These are phyloP conservation scores for Pteromalus puparum DNA, from an alignment of 1,140 invertebrate genomes.

Conservation along the genomic window DNA sequence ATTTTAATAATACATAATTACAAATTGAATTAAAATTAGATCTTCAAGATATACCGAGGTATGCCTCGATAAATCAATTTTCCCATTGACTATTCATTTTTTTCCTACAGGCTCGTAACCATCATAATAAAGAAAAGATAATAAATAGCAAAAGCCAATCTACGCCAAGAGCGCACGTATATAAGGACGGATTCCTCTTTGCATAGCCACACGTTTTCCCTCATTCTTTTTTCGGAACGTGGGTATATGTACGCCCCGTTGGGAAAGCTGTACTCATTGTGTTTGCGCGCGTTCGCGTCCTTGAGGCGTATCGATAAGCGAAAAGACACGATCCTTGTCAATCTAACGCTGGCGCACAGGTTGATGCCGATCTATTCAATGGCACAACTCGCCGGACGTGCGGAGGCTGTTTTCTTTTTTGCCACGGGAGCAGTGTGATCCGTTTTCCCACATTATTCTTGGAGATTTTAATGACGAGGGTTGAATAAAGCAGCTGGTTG, in stretches of 20 bases:
- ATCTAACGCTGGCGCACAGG: neutral
- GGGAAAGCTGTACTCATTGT: neutral
- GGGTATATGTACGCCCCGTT: neutral
- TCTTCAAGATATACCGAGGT: neutral
- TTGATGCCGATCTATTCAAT: conserved; percentile 19
- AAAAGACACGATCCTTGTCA: conserved; percentile 24
- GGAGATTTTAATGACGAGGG: neutral
- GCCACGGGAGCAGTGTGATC: no score
- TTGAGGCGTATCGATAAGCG: conserved; percentile 22
- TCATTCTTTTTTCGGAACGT: neutral
- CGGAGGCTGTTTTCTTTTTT: neutral
- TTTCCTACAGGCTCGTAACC: neutral
- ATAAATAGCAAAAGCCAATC: neutral
- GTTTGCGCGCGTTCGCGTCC: neutral
- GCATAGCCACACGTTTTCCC: neutral
- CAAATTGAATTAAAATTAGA: neutral
- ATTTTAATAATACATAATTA: neutral
- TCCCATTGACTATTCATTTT: neutral
- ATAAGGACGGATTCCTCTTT: neutral
- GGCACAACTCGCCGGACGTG: neutral
- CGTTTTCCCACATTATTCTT: neutral
- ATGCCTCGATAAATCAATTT: neutral
- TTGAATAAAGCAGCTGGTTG: neutral
- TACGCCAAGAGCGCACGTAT: neutral
- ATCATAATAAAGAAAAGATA: neutral